Evolutionary conservation across 2,888 invertebrate genomes (phyloP).

Genomic region (Hyles lineata): DNA sequence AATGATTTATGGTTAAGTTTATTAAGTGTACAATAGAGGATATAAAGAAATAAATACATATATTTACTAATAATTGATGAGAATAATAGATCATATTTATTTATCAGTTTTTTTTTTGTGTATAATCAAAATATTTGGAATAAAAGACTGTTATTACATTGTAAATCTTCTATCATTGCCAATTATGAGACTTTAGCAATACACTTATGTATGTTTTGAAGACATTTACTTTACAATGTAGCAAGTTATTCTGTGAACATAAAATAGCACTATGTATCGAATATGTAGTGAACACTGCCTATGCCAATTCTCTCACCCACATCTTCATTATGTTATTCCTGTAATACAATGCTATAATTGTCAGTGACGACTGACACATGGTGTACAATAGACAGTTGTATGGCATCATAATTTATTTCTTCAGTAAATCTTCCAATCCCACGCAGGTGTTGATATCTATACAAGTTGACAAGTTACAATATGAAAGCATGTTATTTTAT

Average conservation of each 20-base stretch:
- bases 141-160: too few relatives aligned
- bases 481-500: not conserved
- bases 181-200: too few relatives aligned
- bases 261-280: not conserved
- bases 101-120: too few relatives aligned
- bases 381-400: not conserved
- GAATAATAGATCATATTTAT: too few relatives aligned
- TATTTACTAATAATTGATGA: not conserved
- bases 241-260: not conserved
- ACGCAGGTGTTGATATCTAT: not conserved
- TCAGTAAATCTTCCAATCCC: not conserved
- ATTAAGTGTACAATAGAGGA: too few relatives aligned
- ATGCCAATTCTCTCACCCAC: not conserved
- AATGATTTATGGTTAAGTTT: too few relatives aligned
- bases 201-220: too few relatives aligned
- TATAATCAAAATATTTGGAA: too few relatives aligned
- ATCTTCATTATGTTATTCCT: conserved; percentile 21
- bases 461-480: not conserved
- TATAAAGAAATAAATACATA: not conserved
- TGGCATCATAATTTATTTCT: conserved; percentile 7
- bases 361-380: conserved; percentile 8
- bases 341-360: conserved; percentile 17
- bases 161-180: too few relatives aligned
- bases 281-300: not conserved
- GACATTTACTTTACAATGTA: not conserved